Base-by-base conservation (phyloP, 2,113 vertebrate species). In the Eublepharis macularius region DNA sequence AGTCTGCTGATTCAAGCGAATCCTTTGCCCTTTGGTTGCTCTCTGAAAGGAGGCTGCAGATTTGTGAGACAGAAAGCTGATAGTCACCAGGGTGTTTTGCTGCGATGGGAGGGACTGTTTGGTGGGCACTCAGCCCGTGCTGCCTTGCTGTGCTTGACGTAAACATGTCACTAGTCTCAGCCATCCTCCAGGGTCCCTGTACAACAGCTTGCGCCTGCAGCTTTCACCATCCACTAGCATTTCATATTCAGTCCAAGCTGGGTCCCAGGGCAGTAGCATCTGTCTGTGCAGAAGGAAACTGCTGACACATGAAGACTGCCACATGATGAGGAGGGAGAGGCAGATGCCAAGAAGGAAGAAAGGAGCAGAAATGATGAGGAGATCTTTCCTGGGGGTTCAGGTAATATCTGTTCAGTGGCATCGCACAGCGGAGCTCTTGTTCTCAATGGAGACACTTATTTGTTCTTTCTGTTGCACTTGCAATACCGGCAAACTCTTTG, bases 201-300 rank as follows among this genome's bases (percentile, higher is more conserved):
- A 1, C 4, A 34, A 5, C 76, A 39, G 79, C 88, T 69, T 32
- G 87, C 43, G 89, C 90, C 89, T 65, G n/a, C 32, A 73, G 86
- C 80, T 77, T 82, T 90, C 73, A 78, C 88, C 5, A 8, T 74
- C 21, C 17, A 1, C 1, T 4, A 51, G 87, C 49, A 69, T 66
- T 80, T 87, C 90, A 8, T 76, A 1, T 81, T 87, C 87, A 2
- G 0, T 66, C 26, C 77, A 73, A 3, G 2, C 81, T 13, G 82
- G 86, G 65, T 78, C 89, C 85, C 65, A 86, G 85, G 84, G 90
- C 36, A 8, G 78, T 34, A 89, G 87, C 81, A 0, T 88, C 88
- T 92, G 91, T 74, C 84, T 78, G 43, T 1, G 3, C 86, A 70
- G 88, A 0, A 2, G 90, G 82, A 73, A 36, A 47, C 26, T 54